Evolutionary conservation across 2,113 vertebrate species (phyloP).

Genomic region (Procavia capensis): DNA sequence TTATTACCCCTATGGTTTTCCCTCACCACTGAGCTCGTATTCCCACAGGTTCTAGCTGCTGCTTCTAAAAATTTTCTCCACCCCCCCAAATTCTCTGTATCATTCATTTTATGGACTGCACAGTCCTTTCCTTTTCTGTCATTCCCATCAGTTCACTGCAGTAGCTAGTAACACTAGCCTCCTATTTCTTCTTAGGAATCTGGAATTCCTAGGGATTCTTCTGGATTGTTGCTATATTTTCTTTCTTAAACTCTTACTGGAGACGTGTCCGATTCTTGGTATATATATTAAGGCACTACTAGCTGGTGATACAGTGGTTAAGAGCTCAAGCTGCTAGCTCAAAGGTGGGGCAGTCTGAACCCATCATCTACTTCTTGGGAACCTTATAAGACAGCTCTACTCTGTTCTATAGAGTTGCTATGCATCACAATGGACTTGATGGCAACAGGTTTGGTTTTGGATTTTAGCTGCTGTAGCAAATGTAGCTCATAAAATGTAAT

Average conservation of each 20-base stretch:
- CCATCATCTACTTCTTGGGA: no score
- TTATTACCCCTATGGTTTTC: not conserved
- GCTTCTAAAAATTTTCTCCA: not conserved
- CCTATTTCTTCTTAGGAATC: not conserved
- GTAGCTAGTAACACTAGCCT: not conserved
- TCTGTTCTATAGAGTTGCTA: no score
- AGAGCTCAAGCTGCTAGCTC: no score
- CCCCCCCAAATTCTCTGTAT: not conserved
- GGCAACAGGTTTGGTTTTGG: no score
- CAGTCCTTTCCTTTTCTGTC: not conserved
- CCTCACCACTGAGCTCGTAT: not conserved
- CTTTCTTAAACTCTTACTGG: not conserved
- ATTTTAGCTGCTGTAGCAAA: not conserved
- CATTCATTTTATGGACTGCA: not conserved
- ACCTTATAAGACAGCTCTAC: no score
- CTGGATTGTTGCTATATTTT: not conserved
- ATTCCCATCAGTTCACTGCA: not conserved
- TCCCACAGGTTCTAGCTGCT: not conserved
- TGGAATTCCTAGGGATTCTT: not conserved
- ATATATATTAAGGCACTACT: not conserved
- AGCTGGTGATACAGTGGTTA: not conserved
- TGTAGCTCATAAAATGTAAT: not conserved
- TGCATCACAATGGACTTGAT: no score
- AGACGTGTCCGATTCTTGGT: not conserved
- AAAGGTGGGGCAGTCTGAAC: no score